A percentile compares a stretch with the other conserved stretches of the same genome.
Conservation (phyloP, 2,797 vertebrate genomes). For the Trachurus trachurus region DNA sequence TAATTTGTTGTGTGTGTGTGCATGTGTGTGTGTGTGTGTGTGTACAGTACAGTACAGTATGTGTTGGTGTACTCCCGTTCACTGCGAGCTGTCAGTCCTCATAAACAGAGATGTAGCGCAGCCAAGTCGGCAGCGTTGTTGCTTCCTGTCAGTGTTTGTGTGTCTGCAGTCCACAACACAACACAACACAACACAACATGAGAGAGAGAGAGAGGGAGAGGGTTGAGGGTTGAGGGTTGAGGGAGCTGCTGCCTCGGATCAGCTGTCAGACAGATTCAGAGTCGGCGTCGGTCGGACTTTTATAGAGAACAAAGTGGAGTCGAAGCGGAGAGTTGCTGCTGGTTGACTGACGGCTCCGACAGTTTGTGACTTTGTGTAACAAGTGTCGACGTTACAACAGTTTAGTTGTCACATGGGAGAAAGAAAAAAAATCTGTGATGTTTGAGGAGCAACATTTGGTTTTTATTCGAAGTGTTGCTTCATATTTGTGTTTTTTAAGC, state of each 20-base stretch:
- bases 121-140: constrained; percentile 65
- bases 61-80: constrained; percentile 39
- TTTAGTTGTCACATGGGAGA: background rate
- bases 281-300: constrained; percentile 4
- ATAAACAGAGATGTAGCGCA: constrained; percentile 66
- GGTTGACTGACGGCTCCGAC: constrained; percentile 8
- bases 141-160: constrained; percentile 66
- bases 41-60: background rate
- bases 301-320: background rate
- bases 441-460: background rate
- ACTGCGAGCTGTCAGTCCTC: constrained; percentile 68
- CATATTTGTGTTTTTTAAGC: too few species aligned
- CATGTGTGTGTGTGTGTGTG: constrained; percentile 19
- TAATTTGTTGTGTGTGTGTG: constrained; percentile 41
- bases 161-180: constrained; percentile 58
- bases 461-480: too few species aligned
- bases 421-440: background rate
- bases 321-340: background rate
- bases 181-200: constrained; percentile 32
- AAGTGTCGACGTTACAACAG: background rate
- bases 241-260: constrained; percentile 1
- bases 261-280: constrained; percentile 26
- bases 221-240: background rate
- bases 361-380: background rate
- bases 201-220: background rate